phyloP scores from a whole-genome alignment of 2,113 vertebrate species.

The Panthera tigris region DNA sequence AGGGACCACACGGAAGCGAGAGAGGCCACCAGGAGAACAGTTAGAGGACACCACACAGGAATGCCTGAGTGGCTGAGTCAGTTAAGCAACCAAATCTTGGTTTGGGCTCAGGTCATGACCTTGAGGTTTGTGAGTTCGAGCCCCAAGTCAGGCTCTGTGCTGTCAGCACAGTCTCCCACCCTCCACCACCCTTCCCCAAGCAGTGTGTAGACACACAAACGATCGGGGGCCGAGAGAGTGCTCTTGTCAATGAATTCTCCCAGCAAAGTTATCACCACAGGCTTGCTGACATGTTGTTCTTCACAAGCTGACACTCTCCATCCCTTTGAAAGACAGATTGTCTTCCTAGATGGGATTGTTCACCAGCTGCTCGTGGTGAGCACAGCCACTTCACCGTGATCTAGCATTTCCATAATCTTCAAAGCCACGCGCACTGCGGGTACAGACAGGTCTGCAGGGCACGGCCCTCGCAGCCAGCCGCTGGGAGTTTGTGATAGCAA shows the following conservation, averaged over 20 bases:
- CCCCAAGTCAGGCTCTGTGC: no score
- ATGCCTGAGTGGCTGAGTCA: no score
- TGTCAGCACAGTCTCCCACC: background rate
- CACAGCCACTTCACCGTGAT: background rate
- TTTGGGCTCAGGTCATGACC: no score
- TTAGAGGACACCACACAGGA: background rate
- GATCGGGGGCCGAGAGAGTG: background rate
- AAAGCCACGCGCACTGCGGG: background rate
- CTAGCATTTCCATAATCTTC: background rate
- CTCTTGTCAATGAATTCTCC: background rate
- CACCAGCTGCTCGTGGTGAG: background rate
- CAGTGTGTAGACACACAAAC: background rate
- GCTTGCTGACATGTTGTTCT: background rate
- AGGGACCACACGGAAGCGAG: background rate
- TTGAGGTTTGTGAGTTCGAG: no score
- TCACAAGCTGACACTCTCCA: background rate
- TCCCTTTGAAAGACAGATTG: background rate
- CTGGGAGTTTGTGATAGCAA: background rate
- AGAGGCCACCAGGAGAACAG: background rate
- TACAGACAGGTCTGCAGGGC: background rate
- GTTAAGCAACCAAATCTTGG: no score
- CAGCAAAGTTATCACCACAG: background rate
- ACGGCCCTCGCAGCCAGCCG: background rate
- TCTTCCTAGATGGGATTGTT: background rate
- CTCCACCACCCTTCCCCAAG: background rate